Percentiles rank a stretch among this genome's conserved stretches.
Conservation (phyloP, 2,113 vertebrate genomes). For the Muntiacus muntjak region DNA sequence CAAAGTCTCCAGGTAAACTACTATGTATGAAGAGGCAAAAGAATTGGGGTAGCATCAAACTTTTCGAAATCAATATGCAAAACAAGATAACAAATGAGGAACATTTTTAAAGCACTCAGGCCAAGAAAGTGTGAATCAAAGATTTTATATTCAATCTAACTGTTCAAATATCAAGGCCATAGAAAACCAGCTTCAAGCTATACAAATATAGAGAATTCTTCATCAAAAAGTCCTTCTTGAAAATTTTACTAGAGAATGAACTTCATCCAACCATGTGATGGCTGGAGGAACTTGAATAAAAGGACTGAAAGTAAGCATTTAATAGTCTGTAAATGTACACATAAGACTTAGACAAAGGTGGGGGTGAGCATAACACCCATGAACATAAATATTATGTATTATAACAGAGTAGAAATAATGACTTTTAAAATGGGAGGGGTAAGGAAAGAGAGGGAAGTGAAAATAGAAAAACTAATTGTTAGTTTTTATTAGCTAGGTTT, state of each 20-base stretch:
- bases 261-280: not conserved
- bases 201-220: not conserved
- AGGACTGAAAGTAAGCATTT: not conserved
- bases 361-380: not conserved
- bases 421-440: not conserved
- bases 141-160: not conserved
- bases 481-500: not conserved
- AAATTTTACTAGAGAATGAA: not conserved
- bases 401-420: not conserved
- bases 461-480: not conserved
- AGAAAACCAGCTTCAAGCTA: not conserved
- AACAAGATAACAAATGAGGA: not conserved
- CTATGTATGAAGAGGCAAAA: not conserved
- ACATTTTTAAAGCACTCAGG: not conserved
- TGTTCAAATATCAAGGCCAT: not conserved
- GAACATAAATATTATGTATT: not conserved
- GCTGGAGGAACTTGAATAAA: not conserved
- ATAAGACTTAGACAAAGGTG: not conserved
- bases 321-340: not conserved
- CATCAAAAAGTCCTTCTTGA: not conserved
- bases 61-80: not conserved
- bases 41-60: not conserved
- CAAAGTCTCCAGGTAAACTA: not conserved
- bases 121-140: not conserved
- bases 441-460: not conserved